phyloP scores from a whole-genome alignment of 2,888 invertebrate genomes.

The Apocheima hispidaria region DNA sequence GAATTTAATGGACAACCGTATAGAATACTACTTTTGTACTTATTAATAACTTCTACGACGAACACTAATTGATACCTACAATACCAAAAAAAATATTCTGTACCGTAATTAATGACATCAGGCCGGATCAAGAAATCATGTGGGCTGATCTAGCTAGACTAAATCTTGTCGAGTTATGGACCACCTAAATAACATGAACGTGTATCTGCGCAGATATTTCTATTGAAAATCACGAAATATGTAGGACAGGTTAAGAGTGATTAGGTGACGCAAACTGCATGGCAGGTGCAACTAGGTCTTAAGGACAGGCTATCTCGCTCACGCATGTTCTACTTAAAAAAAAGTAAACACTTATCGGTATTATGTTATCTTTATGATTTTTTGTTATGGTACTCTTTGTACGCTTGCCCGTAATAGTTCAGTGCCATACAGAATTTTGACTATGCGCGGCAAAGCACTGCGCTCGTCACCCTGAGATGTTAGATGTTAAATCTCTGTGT shows the following conservation, averaged over 20 bases:
- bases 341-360: too few relatives aligned
- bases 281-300: neutral
- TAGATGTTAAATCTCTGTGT: too few relatives aligned
- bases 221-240: conserved; percentile 33
- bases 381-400: too few relatives aligned
- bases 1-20: neutral
- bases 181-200: conserved; percentile 31
- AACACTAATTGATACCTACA: conserved; percentile 15
- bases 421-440: too few relatives aligned
- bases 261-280: neutral
- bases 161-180: conserved; percentile 20
- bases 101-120: conserved; percentile 18
- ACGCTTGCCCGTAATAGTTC: too few relatives aligned
- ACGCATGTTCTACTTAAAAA: too few relatives aligned
- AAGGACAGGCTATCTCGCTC: neutral
- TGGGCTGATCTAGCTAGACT: conserved; percentile 1
- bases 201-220: conserved; percentile 30
- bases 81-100: conserved; percentile 11
- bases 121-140: conserved; percentile 8
- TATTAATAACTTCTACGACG: conserved; percentile 4
- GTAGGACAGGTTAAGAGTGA: neutral
- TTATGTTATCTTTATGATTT: too few relatives aligned
- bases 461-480: too few relatives aligned
- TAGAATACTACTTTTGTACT: conserved; percentile 11
- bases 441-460: too few relatives aligned